Evolutionary conservation across 2,797 vertebrate species (phyloP).

Genomic region (Onychomys arenicola): DNA sequence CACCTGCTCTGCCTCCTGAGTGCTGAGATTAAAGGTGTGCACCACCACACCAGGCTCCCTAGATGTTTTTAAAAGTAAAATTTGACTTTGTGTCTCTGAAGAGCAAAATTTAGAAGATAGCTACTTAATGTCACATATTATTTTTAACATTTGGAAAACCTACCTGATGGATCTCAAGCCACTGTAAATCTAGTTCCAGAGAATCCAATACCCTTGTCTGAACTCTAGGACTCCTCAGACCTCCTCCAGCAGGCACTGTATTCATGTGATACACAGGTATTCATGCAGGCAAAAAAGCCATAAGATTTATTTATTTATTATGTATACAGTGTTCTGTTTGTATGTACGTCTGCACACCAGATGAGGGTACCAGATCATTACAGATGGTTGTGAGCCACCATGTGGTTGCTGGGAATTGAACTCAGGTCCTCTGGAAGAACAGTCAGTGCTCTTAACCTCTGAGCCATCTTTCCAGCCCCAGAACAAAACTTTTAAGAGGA

Average conservation of each 20-base stretch:
- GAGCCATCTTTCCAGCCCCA: too few species aligned
- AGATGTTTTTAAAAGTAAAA: constrained; percentile 53
- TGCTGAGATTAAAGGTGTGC: background rate
- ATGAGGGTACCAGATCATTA: too few species aligned
- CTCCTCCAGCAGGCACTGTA: background rate
- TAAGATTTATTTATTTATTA: too few species aligned
- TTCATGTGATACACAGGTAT: background rate
- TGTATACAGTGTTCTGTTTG: too few species aligned
- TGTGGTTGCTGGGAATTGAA: too few species aligned
- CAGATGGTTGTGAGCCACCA: too few species aligned
- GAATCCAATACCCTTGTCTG: background rate
- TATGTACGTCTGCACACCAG: too few species aligned
- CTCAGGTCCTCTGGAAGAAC: too few species aligned
- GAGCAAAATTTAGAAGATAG: background rate
- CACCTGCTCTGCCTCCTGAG: background rate
- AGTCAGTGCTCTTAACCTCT: too few species aligned
- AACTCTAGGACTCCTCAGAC: too few species aligned
- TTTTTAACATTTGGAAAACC: constrained; percentile 33
- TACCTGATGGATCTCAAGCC: background rate
- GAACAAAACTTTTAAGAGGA: background rate
- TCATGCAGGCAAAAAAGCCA: background rate
- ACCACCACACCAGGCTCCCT: background rate
- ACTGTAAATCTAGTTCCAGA: background rate
- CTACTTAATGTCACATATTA: background rate
- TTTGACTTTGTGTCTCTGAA: constrained; percentile 35